Conservation (phyloP, 2,797 vertebrate species). For the Labroides dimidiatus region DNA sequence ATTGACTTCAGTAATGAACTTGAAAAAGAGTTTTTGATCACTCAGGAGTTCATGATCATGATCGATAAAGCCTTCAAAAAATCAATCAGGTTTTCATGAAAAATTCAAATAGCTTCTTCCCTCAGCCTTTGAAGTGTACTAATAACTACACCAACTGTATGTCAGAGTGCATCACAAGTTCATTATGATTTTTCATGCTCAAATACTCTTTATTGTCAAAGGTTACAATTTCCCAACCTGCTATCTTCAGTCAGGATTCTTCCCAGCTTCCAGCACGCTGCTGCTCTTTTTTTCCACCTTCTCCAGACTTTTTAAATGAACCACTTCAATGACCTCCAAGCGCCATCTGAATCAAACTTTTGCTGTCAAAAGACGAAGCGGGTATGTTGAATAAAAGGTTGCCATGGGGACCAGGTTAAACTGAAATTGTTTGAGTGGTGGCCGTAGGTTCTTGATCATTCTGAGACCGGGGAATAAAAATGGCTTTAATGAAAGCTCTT, state of each 20-base stretch:
- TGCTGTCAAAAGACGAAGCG: constrained; percentile 30
- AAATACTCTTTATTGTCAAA: constrained; percentile 10
- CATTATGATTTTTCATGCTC: constrained; percentile 26
- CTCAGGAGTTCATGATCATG: neutral
- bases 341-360: constrained; percentile 51
- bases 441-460: constrained; percentile 34
- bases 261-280: neutral
- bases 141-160: constrained; percentile 8
- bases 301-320: constrained; percentile 30
- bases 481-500: constrained; percentile 66
- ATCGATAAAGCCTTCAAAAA: constrained; percentile 7
- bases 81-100: neutral
- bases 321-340: constrained; percentile 26
- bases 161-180: constrained; percentile 24
- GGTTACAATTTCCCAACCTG: constrained; percentile 24
- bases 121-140: neutral
- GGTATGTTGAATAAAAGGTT: constrained; percentile 34
- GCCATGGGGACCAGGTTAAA: constrained; percentile 71
- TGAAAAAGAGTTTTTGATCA: neutral
- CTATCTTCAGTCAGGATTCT: constrained; percentile 19
- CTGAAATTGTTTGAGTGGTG: constrained; percentile 38
- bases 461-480: constrained; percentile 56
- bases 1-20: too few relatives aligned
- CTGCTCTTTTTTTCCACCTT: constrained; percentile 26
- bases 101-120: constrained; percentile 7